Evolutionary conservation across 2,888 invertebrate genomes (phyloP).

Genomic region (Dryadula phaetusa): DNA sequence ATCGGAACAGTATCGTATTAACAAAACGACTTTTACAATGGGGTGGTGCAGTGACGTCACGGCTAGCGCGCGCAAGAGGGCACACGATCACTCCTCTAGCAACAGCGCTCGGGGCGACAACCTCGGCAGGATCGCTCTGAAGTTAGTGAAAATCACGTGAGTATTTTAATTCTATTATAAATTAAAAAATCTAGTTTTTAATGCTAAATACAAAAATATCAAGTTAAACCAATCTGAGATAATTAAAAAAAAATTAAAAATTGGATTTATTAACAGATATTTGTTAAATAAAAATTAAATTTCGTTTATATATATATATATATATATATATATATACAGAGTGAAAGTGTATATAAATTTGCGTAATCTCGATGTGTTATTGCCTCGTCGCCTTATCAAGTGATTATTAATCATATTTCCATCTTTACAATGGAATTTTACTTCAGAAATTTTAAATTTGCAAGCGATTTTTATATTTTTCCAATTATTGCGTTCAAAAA

Average conservation of each 20-base stretch:
- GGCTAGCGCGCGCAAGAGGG: conserved; percentile 18
- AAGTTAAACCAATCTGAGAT: no score
- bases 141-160: no score
- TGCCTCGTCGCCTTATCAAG: background rate
- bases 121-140: no score
- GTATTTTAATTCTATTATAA: background rate
- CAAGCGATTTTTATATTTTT: conserved; percentile 1
- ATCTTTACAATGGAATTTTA: background rate
- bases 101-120: background rate
- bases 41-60: conserved; percentile 36
- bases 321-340: background rate
- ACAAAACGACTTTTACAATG: conserved; percentile 1
- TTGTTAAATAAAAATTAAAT: no score
- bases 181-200: background rate
- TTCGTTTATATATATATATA: background rate
- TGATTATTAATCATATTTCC: background rate
- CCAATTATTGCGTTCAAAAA: no score
- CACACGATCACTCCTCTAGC: conserved; percentile 1
- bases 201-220: no score
- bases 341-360: background rate
- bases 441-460: background rate
- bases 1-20: conserved; percentile 1
- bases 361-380: background rate
- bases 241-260: no score
- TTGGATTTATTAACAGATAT: no score